phyloP scores from a whole-genome alignment of 1,140 invertebrate genomes.

The Calosoma granatense region DNA sequence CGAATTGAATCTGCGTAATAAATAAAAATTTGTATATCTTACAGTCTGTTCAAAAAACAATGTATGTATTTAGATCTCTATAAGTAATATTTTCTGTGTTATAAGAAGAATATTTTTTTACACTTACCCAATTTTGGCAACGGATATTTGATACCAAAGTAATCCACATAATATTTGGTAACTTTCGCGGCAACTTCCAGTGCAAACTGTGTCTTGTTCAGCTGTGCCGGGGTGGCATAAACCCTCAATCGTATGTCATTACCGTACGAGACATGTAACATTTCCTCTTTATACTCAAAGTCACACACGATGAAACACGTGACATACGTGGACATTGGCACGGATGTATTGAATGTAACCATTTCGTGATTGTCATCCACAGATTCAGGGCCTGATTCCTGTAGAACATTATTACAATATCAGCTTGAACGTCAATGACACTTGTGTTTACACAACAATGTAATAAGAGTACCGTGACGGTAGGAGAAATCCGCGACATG shows the following conservation, averaged over 20 bases:
- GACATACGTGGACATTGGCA: conserved; percentile 88
- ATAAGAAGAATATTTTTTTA: not conserved
- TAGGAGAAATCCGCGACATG: too few species aligned
- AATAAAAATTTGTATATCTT: not conserved
- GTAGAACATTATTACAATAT: too few species aligned
- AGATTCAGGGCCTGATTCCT: too few species aligned
- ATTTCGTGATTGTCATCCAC: conserved; percentile 25
- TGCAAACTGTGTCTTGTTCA: conserved; percentile 70
- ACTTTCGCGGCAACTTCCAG: conserved; percentile 64
- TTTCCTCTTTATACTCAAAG: conserved; percentile 51
- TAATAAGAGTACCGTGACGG: too few species aligned
- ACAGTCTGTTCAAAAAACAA: conserved; percentile 10
- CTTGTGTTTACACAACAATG: too few species aligned
- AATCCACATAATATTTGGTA: conserved; percentile 76
- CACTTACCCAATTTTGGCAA: conserved; percentile 69
- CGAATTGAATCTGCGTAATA: too few species aligned
- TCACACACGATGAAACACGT: conserved; percentile 87
- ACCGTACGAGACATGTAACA: conserved; percentile 42
- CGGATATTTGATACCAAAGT: conserved; percentile 79
- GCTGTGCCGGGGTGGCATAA: conserved; percentile 62
- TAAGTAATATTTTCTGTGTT: not conserved
- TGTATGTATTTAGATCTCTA: not conserved
- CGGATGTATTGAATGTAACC: conserved; percentile 66
- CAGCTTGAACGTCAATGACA: too few species aligned
- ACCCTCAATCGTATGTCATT: conserved; percentile 53